A percentile compares a stretch with the other conserved stretches of the same genome.
phyloP scores from a whole-genome alignment of 2,797 vertebrate genomes.

The Poecilia picta region DNA sequence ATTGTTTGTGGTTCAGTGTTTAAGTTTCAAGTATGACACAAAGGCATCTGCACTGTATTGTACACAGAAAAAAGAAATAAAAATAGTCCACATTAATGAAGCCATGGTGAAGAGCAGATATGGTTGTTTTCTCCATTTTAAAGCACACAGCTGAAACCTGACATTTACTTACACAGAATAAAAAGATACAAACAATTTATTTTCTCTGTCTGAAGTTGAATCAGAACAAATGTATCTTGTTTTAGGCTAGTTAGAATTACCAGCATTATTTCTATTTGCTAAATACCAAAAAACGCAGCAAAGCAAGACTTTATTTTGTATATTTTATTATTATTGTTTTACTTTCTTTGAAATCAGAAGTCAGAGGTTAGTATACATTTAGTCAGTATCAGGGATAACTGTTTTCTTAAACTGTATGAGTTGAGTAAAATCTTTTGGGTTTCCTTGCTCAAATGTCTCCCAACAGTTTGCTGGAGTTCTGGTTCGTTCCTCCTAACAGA shows the following conservation, averaged over 20 bases:
- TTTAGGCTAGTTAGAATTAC: neutral
- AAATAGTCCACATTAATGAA: constrained; percentile 54
- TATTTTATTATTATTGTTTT: neutral
- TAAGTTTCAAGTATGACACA: constrained; percentile 69
- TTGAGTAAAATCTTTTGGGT: neutral
- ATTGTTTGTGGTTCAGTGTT: constrained; percentile 58
- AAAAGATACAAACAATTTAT: neutral
- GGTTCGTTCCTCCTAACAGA: neutral
- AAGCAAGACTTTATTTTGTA: neutral
- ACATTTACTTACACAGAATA: neutral
- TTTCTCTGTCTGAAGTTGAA: neutral
- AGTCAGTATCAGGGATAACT: neutral
- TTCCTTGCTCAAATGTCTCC: neutral
- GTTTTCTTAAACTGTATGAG: too few relatives aligned
- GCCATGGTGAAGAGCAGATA: constrained; percentile 51
- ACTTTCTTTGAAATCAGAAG: neutral
- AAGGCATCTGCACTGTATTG: constrained; percentile 62
- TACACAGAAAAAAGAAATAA: constrained; percentile 28
- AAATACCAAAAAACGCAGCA: neutral
- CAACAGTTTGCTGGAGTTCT: neutral
- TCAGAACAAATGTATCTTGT: neutral
- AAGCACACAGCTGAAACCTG: neutral
- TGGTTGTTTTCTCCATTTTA: constrained; percentile 12
- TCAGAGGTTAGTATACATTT: neutral
- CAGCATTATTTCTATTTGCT: neutral